Evolutionary conservation across 2,113 vertebrate genomes (phyloP).

Genomic region (Alligator mississippiensis): DNA sequence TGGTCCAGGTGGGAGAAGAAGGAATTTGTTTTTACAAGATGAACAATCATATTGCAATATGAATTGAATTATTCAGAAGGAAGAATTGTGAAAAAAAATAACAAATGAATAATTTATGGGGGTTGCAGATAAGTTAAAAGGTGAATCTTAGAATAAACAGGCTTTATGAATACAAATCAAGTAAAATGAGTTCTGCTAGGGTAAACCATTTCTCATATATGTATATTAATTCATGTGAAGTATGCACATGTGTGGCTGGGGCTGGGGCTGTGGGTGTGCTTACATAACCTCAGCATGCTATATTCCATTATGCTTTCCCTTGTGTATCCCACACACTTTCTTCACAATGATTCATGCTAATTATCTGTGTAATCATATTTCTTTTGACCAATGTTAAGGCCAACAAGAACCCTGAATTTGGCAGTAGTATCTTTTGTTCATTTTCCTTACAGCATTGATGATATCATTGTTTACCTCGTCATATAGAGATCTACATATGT

Average conservation of each 20-base stretch:
- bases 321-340: rapidly evolving
- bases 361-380: not conserved
- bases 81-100: not conserved
- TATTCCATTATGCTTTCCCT: no score
- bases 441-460: not conserved
- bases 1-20: not conserved
- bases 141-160: not conserved
- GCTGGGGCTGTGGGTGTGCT: no score
- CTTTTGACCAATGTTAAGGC: not conserved
- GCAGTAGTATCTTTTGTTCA: not conserved
- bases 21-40: not conserved
- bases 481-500: not conserved
- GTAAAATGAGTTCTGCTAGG: not conserved
- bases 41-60: not conserved
- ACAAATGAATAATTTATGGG: not conserved
- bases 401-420: not conserved
- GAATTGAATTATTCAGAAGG: not conserved
- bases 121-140: not conserved
- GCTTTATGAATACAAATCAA: not conserved
- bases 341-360: not conserved
- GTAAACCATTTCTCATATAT: not conserved
- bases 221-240: no score
- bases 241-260: no score
- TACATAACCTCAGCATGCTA: no score
- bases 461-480: not conserved